Evolutionary conservation across 1,140 invertebrate genomes (phyloP), one percentile per base, ranked within the genome.

Genomic region (Wasmannia auropunctata): DNA sequence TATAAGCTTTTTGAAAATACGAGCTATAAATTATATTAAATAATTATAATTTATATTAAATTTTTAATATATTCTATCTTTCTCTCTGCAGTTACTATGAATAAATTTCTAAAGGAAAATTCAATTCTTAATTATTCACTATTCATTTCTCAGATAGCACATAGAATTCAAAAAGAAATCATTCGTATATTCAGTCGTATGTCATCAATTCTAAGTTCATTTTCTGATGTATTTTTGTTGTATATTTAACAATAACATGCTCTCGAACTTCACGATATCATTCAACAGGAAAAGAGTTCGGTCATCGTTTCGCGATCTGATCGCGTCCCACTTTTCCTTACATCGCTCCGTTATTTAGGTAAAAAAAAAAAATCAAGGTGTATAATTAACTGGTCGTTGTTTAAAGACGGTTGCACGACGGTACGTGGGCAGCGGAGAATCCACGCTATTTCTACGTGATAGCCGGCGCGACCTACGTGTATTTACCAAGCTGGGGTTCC

Each of bases 401-500:
- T 87, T 67, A 46, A 46, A 75, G 49, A 76, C 19, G 11, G 46
- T 69, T 46, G 49, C n/a, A 1, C 49, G 22, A n/a, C 19, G 85
- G 34, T 43, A 40, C 31, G 3, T 94, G 93, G 93, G 74, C 46
- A 70, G 7, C 63, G 43, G 88, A 91, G 8, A 92, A 88, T 86
- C 92, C 93, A 31, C 90, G 86, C 56, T 69, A 34, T 40, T 94
- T 88, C 49, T 85, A 91, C 28, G 90, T 86, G 51, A 79, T 94
- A 51, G 93, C 93, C 54, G 94, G 94, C 25, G 56, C 86, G 19
- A 87, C 91, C 49, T 91, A 92, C 63, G 89, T 94, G 79, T 92
- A 90, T 80, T 90, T 88, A 63, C 90, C 92, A 60, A 60, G 34
- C 49, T 89, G 87, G 49, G 31, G 28, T 46, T 90, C 88, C 51